Percentiles rank a stretch among this genome's conserved stretches.
Conservation (phyloP, 1,140 invertebrate genomes). For the Eupeodes corollae region DNA sequence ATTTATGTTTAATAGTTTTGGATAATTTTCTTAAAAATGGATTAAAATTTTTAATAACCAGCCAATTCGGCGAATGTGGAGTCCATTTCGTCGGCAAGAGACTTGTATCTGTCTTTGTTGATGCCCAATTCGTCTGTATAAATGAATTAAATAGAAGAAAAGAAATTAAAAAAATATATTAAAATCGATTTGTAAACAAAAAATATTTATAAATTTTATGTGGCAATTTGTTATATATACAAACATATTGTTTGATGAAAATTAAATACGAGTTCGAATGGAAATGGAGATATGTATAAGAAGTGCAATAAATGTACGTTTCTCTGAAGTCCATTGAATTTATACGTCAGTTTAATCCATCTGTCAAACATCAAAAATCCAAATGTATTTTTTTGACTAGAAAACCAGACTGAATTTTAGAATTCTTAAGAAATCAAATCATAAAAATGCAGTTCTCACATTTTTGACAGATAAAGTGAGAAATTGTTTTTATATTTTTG, state of each 20-base stretch:
- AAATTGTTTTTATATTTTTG: no score
- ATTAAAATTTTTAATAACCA: conserved; percentile 50
- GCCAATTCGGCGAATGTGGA: conserved; percentile 93
- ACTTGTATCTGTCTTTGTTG: conserved; percentile 99
- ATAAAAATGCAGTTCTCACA: no score
- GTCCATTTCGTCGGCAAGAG: conserved; percentile 91
- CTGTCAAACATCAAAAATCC: no score
- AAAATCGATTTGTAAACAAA: conserved; percentile 2
- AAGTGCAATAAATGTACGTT: neutral
- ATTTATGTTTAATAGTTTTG: neutral
- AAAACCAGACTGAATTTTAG: no score
- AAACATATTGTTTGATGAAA: conserved; percentile 26
- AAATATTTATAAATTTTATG: conserved; percentile 4
- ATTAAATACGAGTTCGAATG: conserved; percentile 3
- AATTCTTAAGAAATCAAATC: no score
- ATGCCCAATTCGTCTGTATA: conserved; percentile 90
- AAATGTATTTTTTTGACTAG: no score
- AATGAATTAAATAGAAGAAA: conserved; percentile 6
- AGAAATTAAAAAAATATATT: conserved; percentile 10
- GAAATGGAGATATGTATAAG: conserved; percentile 10
- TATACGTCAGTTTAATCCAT: no score
- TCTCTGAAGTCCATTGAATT: no score
- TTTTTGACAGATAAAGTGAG: no score
- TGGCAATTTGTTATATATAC: conserved; percentile 20
- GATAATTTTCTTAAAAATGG: neutral